A percentile compares a stretch with the other conserved stretches of the same genome.
phyloP scores from a whole-genome alignment of 2,797 vertebrate genomes.

The Avahi laniger region DNA sequence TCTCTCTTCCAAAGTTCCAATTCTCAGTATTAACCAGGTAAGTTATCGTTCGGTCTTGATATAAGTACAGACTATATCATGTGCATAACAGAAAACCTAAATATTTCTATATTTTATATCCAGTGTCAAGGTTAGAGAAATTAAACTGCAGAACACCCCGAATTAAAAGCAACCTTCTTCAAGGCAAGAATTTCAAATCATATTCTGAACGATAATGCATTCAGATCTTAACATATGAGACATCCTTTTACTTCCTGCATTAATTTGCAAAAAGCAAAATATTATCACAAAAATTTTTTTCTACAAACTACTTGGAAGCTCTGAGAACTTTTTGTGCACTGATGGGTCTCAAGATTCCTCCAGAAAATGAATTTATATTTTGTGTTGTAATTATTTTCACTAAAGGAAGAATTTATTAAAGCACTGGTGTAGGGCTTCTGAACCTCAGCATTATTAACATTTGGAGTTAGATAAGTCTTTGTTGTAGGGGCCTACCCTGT shows the following conservation, averaged over 20 bases:
- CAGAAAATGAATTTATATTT: constrained; percentile 9
- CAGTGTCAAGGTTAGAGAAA: not conserved
- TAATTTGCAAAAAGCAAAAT: constrained; percentile 43
- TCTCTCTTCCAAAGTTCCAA: not conserved
- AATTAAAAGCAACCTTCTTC: constrained; percentile 13
- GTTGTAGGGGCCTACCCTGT: not conserved
- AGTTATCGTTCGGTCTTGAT: not conserved
- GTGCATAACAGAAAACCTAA: not conserved
- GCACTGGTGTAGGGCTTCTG: not conserved
- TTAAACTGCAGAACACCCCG: not conserved
- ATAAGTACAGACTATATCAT: not conserved
- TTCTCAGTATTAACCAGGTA: not conserved
- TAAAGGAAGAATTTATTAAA: not conserved
- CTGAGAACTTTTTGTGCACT: not conserved
- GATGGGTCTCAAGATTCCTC: not conserved
- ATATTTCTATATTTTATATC: not conserved
- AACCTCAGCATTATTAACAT: not conserved
- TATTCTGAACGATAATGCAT: not conserved
- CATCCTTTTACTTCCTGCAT: constrained; percentile 23
- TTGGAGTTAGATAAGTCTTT: not conserved
- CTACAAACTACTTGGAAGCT: not conserved
- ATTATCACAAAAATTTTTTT: constrained; percentile 8
- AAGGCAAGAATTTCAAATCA: constrained; percentile 32
- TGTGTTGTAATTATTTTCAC: not conserved
- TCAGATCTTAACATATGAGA: constrained; percentile 38